Conservation (phyloP, 2,797 vertebrate genomes). For the Halcyon chelicuti region DNA sequence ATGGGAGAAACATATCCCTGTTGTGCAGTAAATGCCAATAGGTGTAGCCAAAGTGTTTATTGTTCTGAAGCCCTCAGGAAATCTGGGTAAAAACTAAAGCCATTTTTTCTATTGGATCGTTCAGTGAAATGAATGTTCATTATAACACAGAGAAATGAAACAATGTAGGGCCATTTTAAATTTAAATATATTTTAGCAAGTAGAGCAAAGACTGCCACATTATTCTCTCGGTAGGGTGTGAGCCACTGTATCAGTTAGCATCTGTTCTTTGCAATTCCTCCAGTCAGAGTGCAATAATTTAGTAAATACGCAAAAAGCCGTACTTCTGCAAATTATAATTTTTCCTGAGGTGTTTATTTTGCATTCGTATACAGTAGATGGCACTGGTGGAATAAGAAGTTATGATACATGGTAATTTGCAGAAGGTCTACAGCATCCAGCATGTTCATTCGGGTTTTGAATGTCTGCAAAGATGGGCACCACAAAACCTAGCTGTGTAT, state of each 20-base stretch:
- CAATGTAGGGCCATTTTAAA: slow-evolving; percentile 75
- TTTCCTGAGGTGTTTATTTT: slow-evolving; percentile 58
- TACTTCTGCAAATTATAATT: slow-evolving; percentile 58
- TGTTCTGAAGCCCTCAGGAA: slow-evolving; percentile 68
- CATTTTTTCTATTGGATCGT: slow-evolving; percentile 64
- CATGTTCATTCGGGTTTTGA: neutral
- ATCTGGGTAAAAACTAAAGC: slow-evolving; percentile 54
- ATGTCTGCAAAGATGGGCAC: neutral
- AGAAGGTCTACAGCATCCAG: neutral
- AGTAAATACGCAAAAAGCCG: slow-evolving; percentile 48
- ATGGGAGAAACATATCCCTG: slow-evolving; percentile 35
- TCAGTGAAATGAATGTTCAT: slow-evolving; percentile 68
- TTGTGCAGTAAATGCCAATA: slow-evolving; percentile 41
- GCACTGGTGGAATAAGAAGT: slow-evolving; percentile 71
- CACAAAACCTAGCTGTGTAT: neutral
- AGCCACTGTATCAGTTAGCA: slow-evolving; percentile 68
- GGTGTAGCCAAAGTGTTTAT: slow-evolving; percentile 58
- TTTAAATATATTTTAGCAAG: slow-evolving; percentile 75
- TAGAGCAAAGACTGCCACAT: slow-evolving; percentile 64
- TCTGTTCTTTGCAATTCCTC: slow-evolving; percentile 78
- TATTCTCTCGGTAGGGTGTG: slow-evolving; percentile 77
- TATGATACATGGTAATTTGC: neutral
- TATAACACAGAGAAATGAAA: slow-evolving; percentile 67
- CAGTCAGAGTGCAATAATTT: slow-evolving; percentile 73
- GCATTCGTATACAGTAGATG: slow-evolving; percentile 52